These are phyloP conservation scores for Eledona agricola DNA, from an alignment of 2,888 invertebrate genomes.

Conservation along the genomic window DNA sequence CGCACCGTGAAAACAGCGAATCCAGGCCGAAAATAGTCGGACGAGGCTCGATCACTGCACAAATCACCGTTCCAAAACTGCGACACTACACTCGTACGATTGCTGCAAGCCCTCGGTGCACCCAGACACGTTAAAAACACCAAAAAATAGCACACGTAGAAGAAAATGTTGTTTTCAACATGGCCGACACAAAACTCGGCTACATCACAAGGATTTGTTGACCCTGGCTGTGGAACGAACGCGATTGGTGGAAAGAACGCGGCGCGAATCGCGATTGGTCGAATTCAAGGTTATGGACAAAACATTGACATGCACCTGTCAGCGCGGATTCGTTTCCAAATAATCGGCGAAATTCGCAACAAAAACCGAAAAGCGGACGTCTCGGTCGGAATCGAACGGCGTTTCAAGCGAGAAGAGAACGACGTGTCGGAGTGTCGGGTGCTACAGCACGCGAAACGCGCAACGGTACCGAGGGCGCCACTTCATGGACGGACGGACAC, in stretches of 20 bases:
- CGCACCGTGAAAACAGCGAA: slow-evolving; percentile 58
- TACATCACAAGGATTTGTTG: slow-evolving; percentile 65
- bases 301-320: slow-evolving; percentile 64
- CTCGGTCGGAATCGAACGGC: neutral
- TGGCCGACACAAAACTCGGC: slow-evolving; percentile 64
- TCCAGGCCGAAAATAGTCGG: slow-evolving; percentile 48
- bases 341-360: neutral
- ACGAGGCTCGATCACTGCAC: slow-evolving; percentile 48
- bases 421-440: too few species aligned
- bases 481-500: too few species aligned
- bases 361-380: too few species aligned
- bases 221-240: slow-evolving; percentile 60
- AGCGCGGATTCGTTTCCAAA: slow-evolving; percentile 40
- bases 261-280: slow-evolving; percentile 58
- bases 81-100: slow-evolving; percentile 45
- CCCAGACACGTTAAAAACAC: slow-evolving; percentile 55
- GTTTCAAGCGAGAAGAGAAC: neutral
- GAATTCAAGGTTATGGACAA: slow-evolving; percentile 64
- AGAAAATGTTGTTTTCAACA: slow-evolving; percentile 64
- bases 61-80: slow-evolving; percentile 42
- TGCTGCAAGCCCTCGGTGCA: slow-evolving; percentile 44
- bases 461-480: too few species aligned
- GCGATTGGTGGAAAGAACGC: slow-evolving; percentile 59
- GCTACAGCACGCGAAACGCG: too few species aligned
- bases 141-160: slow-evolving; percentile 61